Conservation (phyloP, 2,888 invertebrate genomes). For the Muschampia plurimacula region DNA sequence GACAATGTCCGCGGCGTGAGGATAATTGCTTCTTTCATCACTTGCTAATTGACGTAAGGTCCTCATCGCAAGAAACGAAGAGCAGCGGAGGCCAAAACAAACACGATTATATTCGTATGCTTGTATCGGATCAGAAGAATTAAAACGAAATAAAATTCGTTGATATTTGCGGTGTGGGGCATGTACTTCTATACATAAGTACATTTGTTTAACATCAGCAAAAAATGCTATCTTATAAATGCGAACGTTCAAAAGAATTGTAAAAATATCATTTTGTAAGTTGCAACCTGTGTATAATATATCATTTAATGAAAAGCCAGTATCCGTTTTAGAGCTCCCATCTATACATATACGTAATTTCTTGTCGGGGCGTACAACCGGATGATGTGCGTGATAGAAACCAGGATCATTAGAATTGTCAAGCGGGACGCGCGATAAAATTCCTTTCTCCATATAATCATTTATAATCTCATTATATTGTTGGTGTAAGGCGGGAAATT, state of each 20-base stretch:
- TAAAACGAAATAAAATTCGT: neutral
- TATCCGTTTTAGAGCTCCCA: conserved; percentile 35
- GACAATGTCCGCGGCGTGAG: neutral
- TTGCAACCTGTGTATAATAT: conserved; percentile 41
- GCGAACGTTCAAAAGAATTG: conserved; percentile 39
- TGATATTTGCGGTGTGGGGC: neutral
- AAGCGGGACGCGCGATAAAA: neutral
- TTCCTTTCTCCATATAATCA: conserved; percentile 33
- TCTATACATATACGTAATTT: conserved; percentile 30
- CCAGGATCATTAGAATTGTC: neutral
- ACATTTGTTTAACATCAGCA: conserved; percentile 44
- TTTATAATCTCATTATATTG: conserved; percentile 20
- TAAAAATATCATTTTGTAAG: conserved; percentile 41
- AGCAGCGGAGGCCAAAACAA: conserved; percentile 30
- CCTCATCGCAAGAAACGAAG: conserved; percentile 38
- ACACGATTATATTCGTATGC: neutral
- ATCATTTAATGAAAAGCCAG: conserved; percentile 40
- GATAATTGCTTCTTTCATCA: neutral
- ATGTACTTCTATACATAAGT: conserved; percentile 20
- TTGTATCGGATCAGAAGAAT: neutral
- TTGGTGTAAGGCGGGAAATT: neutral
- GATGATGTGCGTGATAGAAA: conserved; percentile 36
- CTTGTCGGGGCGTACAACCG: conserved; percentile 15
- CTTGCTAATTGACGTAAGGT: conserved; percentile 32
- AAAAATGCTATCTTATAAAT: conserved; percentile 39